A percentile compares a stretch with the other conserved stretches of the same genome.
Evolutionary conservation across 2,888 invertebrate species (phyloP).

Genomic region (Tetramorium bicarinatum): DNA sequence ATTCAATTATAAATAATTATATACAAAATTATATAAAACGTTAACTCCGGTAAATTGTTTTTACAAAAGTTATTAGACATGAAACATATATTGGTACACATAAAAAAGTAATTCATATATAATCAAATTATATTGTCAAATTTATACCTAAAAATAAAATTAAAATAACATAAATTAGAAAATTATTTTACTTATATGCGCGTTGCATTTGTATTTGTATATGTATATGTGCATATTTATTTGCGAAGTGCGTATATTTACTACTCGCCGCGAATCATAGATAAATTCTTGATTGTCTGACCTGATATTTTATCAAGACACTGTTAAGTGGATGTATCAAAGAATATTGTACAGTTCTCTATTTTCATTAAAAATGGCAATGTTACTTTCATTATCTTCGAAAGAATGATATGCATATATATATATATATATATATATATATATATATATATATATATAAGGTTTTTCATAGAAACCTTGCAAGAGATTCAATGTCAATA

Average conservation of each 20-base stretch:
- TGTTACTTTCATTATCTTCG: slow-evolving; percentile 52
- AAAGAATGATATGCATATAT: slow-evolving; percentile 45
- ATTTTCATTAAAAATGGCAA: slow-evolving; percentile 29
- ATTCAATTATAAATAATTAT: slow-evolving; percentile 24
- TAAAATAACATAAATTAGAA: not conserved
- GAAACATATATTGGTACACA: not conserved
- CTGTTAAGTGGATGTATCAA: slow-evolving; percentile 40
- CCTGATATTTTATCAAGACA: slow-evolving; percentile 43
- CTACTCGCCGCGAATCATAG: slow-evolving; percentile 4
- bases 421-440: too few species aligned
- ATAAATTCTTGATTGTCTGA: slow-evolving; percentile 44
- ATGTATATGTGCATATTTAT: not conserved
- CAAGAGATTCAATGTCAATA: slow-evolving; percentile 5
- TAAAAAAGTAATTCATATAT: slow-evolving; percentile 13
- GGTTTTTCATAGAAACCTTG: slow-evolving; percentile 27
- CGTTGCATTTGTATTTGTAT: not conserved
- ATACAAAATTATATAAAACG: not conserved
- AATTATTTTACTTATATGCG: slow-evolving; percentile 7
- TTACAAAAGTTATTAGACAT: not conserved
- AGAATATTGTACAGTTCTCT: slow-evolving; percentile 24
- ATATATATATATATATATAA: not conserved
- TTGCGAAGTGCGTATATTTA: slow-evolving; percentile 12
- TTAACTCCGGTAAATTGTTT: not conserved
- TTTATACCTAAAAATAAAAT: not conserved
- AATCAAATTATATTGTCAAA: not conserved